A percentile compares a stretch with the other conserved stretches of the same genome.
Conservation (phyloP, 2,797 vertebrate species). For the Huso huso region DNA sequence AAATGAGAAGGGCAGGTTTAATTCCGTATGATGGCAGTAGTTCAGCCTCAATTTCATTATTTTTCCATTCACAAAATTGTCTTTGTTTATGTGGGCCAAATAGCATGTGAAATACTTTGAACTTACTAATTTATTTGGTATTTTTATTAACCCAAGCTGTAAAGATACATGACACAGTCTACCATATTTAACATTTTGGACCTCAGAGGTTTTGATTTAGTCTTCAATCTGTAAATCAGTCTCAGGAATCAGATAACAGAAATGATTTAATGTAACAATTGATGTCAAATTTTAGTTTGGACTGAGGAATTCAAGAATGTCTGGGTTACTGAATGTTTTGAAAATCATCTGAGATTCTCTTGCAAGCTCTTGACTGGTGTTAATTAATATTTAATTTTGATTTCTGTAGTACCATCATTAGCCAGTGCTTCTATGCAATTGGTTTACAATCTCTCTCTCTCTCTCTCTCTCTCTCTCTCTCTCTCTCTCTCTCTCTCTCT, state of each 20-base stretch:
- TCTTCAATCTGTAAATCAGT: conserved; percentile 1
- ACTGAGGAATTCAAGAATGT: not conserved
- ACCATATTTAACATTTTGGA: not conserved
- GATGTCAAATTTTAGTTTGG: not conserved
- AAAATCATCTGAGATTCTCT: conserved; percentile 8
- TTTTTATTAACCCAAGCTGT: no score
- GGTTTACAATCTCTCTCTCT: conserved; percentile 27
- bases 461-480: conserved; percentile 22
- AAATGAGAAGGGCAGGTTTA: no score
- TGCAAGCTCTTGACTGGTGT: conserved; percentile 36
- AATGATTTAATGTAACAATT: conserved; percentile 3
- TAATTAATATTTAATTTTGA: conserved; percentile 28
- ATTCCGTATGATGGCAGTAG: no score
- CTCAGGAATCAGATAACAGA: not conserved
- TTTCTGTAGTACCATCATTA: conserved; percentile 17
- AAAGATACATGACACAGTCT: not conserved
- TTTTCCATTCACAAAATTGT: no score
- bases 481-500: conserved; percentile 21
- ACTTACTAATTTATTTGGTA: no score
- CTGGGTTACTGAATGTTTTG: not conserved
- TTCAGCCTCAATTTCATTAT: no score
- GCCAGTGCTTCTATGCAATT: conserved; percentile 6
- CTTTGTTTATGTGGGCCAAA: no score
- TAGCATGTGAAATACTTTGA: no score
- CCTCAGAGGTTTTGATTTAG: not conserved